Evolutionary conservation across 2,113 vertebrate genomes (phyloP), one percentile per base, ranked within the genome.

Genomic region (Ameiurus melas): DNA sequence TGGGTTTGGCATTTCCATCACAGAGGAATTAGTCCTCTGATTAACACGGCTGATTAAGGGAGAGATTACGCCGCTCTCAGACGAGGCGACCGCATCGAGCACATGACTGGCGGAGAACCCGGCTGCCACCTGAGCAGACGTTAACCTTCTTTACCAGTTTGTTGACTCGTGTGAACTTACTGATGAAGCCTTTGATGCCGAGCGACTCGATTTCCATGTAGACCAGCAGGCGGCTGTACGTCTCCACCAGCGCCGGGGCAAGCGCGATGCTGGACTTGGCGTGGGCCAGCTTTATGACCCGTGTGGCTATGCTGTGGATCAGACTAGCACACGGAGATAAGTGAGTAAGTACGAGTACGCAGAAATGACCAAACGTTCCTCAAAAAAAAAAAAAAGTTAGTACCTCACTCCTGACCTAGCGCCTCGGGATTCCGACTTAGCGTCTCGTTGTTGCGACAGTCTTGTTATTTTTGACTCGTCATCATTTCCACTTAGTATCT

Each of bases 161-260:
- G n/a, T 8, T 25, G 9, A 9, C 20, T 22, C 7, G 22, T 6
- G 53, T 33, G 30, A 22, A 95, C 98, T 98, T 95, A 99, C 98
- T 99, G 93, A 99, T 99, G 92, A 99, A 99, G 92, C 98, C 98
- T 95, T 99, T 99, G 95, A 99, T 99, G 92, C 98, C 98, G 95
- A 99, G 94, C 22, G 98, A 99, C 87, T 99, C 98, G 75, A 99
- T 99, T 95, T 99, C 98, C 98, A 99, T 99, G 89, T 99, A 99
- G 92, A 99, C 98, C 94, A 99, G 91, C 90, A 99, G 95, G 77
- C 98, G 96, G 94, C 98, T 99, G 90, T 99, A 99, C 0, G 98
- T 99, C 93, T 99, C 98, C 89, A 99, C 98, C 73, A 99, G 96
- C 14, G 98, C 98, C 36, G 98, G 98, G 70, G 98, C 98, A 94